Evolutionary conservation across 2,797 vertebrate genomes (phyloP).

Genomic region (Eulemur albifrons): DNA sequence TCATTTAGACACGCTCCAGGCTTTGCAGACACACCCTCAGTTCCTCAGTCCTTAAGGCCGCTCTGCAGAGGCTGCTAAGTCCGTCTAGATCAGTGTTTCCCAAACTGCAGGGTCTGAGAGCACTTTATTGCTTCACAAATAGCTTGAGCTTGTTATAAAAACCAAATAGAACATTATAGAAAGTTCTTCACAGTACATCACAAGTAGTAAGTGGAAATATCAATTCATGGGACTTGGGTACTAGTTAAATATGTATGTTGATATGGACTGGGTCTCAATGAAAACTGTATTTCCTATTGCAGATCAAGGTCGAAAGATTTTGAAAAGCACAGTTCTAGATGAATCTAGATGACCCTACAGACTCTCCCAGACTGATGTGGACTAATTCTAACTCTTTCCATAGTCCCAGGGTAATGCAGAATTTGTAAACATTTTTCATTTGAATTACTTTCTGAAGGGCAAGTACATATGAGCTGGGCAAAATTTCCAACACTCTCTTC

Average conservation of each 20-base stretch:
- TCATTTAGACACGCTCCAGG: neutral
- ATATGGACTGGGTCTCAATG: neutral
- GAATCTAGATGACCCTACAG: neutral
- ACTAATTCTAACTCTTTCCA: neutral
- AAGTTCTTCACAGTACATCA: neutral
- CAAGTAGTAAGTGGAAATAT: neutral
- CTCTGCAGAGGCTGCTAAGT: neutral
- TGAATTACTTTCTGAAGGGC: constrained; percentile 28
- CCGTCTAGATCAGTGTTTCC: neutral
- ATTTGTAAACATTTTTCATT: constrained; percentile 31
- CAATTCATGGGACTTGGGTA: neutral
- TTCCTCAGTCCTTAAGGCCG: neutral
- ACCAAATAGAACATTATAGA: neutral
- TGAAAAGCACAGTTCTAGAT: neutral
- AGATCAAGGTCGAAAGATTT: constrained; percentile 28
- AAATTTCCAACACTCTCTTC: constrained; percentile 17
- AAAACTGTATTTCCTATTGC: constrained; percentile 13
- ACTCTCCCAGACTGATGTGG: neutral
- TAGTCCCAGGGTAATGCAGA: neutral
- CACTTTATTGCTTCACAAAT: neutral
- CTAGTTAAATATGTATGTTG: neutral
- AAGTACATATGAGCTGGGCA: neutral
- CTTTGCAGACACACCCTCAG: neutral
- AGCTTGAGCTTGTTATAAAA: neutral
- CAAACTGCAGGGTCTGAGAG: neutral